Percentiles rank a stretch among this genome's conserved stretches.
phyloP scores from a whole-genome alignment of 2,888 invertebrate genomes.

The Mylabris sibirica region DNA sequence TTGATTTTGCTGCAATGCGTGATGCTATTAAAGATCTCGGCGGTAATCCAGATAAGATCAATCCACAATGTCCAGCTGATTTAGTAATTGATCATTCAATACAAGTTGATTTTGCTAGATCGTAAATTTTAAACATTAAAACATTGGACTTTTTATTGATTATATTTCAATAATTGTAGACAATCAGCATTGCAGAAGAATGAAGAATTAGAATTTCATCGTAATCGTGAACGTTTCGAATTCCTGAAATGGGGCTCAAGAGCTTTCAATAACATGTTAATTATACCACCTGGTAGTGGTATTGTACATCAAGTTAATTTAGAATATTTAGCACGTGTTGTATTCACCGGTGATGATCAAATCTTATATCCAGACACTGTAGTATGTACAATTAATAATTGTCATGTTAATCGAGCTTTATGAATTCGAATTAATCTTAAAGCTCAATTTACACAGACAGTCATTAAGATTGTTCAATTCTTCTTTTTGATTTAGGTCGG shows the following conservation, averaged over 20 bases:
- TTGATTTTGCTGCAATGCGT: conserved; percentile 98
- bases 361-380: conserved; percentile 79
- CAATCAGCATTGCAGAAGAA: conserved; percentile 89
- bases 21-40: conserved; percentile 89
- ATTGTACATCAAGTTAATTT: conserved; percentile 99
- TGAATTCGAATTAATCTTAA: background rate
- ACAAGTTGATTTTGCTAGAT: conserved; percentile 90
- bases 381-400: conserved; percentile 54
- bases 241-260: conserved; percentile 99
- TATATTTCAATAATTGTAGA: conserved; percentile 65
- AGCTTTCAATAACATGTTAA: conserved; percentile 94
- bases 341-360: conserved; percentile 73
- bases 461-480: background rate
- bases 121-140: conserved; percentile 63
- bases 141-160: conserved; percentile 19
- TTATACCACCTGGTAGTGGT: conserved; percentile 97
- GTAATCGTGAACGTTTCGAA: conserved; percentile 94
- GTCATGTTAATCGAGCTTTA: background rate
- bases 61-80: conserved; percentile 97
- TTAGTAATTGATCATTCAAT: conserved; percentile 98
- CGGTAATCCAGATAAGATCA: conserved; percentile 91
- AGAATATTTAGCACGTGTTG: conserved; percentile 91
- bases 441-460: background rate
- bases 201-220: conserved; percentile 92
- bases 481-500: conserved; percentile 71